Conservation (phyloP, 2,797 vertebrate species). For the Oreochromis grahami region DNA sequence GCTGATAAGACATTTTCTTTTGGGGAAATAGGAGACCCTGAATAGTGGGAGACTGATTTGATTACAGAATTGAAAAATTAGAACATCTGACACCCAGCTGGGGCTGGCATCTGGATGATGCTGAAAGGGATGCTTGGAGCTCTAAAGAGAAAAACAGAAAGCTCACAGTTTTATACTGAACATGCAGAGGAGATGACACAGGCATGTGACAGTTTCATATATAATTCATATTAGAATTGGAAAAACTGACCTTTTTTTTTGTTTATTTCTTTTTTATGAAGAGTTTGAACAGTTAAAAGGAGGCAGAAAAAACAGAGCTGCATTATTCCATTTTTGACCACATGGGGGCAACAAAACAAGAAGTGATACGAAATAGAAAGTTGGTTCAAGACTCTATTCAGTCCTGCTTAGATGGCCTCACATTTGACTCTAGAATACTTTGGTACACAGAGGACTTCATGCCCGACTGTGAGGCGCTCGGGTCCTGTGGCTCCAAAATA, state of each 20-base stretch:
- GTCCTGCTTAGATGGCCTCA: neutral
- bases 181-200: neutral
- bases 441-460: neutral
- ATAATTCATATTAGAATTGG: neutral
- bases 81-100: neutral
- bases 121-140: neutral
- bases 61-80: constrained; percentile 28
- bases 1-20: constrained; percentile 17
- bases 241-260: neutral
- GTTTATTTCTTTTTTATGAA: neutral
- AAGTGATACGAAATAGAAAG: neutral
- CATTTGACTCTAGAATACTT: neutral
- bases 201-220: neutral
- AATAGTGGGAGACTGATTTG: constrained; percentile 19
- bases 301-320: neutral
- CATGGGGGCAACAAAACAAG: neutral
- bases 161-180: neutral
- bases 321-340: rapidly evolving
- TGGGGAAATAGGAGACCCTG: constrained; percentile 1
- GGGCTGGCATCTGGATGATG: neutral
- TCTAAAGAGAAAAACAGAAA: neutral
- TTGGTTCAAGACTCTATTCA: neutral
- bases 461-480: neutral
- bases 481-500: neutral
- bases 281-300: neutral